These are phyloP conservation scores for Sander lucioperca DNA, from an alignment of 2,113 vertebrate species.

Conservation along the genomic window DNA sequence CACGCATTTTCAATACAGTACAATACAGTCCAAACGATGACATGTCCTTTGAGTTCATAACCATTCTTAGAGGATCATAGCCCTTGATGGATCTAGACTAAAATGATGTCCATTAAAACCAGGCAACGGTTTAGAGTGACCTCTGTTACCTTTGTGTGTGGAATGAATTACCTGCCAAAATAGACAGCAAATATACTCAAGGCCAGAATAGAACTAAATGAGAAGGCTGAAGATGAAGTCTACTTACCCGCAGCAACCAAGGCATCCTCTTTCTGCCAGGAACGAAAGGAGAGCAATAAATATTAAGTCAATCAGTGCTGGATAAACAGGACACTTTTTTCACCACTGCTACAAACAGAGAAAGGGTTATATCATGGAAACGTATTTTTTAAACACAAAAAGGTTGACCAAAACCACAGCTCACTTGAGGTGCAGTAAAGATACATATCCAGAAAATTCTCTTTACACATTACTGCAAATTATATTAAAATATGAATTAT, in stretches of 20 bases:
- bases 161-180: constrained; percentile 1
- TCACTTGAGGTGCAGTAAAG: constrained; percentile 45
- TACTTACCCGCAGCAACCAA: constrained; percentile 83
- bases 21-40: neutral
- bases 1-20: neutral
- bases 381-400: constrained; percentile 16
- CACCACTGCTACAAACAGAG: constrained; percentile 52
- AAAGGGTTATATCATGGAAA: constrained; percentile 50
- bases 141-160: constrained; percentile 14
- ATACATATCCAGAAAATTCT: neutral
- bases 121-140: neutral
- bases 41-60: neutral
- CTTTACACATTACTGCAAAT: neutral
- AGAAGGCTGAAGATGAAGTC: constrained; percentile 37
- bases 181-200: constrained; percentile 29
- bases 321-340: constrained; percentile 36
- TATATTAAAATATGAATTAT: no score
- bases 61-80: neutral
- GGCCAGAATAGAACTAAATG: constrained; percentile 14
- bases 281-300: constrained; percentile 77
- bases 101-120: constrained; percentile 12
- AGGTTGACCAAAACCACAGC: constrained; percentile 31
- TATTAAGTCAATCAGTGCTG: constrained; percentile 69
- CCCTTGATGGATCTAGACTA: neutral
- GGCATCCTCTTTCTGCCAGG: constrained; percentile 83